A percentile compares a stretch with the other conserved stretches of the same genome.
These are phyloP conservation scores for Neolamprologus tretocephalus DNA, from an alignment of 2,113 vertebrate genomes.

Conservation along the genomic window DNA sequence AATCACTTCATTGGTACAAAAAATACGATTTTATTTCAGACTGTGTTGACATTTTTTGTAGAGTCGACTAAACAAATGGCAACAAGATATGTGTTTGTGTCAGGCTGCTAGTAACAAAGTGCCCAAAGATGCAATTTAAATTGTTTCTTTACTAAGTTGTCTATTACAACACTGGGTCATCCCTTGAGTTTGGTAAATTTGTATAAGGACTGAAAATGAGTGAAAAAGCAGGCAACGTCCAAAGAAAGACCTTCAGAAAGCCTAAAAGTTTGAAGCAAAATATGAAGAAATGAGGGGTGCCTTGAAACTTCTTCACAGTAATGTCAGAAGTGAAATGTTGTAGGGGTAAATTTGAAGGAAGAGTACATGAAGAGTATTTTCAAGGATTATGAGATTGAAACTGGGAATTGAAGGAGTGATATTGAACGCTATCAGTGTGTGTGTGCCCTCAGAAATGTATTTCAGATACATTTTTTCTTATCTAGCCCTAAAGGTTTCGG, in stretches of 20 bases:
- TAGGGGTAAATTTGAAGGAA: neutral
- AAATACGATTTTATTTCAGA: neutral
- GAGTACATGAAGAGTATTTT: neutral
- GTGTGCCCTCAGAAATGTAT: neutral
- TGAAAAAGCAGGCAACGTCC: neutral
- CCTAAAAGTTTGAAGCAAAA: neutral
- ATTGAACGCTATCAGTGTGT: neutral
- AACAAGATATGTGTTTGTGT: neutral
- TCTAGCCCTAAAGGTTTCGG: neutral
- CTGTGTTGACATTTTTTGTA: neutral
- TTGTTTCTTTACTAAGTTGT: neutral
- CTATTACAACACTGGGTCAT: neutral
- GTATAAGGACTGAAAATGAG: neutral
- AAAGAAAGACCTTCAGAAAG: neutral
- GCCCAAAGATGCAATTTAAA: neutral
- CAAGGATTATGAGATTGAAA: neutral
- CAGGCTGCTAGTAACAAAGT: neutral
- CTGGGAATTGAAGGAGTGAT: neutral
- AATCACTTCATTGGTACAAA: neutral
- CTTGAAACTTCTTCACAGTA: neutral
- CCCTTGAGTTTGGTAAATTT: neutral
- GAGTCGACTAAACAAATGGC: neutral
- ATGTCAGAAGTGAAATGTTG: neutral
- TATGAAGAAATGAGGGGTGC: neutral
- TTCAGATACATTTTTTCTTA: neutral